Base-by-base conservation (phyloP, 2,888 invertebrate genomes). In the Phalera bucephala region DNA sequence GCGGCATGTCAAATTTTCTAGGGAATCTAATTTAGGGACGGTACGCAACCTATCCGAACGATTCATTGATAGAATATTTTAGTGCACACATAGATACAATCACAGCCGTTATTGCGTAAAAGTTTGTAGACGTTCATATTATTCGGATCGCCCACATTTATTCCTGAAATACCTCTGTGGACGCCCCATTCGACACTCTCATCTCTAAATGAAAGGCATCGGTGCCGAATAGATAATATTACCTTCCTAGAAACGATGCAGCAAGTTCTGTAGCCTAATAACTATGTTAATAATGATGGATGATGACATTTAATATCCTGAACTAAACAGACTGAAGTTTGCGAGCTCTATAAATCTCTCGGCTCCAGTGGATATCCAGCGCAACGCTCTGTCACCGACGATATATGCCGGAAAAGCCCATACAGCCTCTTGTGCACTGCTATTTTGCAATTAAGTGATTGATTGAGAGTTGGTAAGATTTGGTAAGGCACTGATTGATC, bases 291-390 rank as follows among this genome's bases (percentile, higher is more conserved):
- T 38, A 46, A 36, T 52, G 46, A 52, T 54, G 42, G 47, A 56
- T 48, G 41, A 43, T 39, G 51, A 50, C 49, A 43, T 56, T 44
- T 58, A 57, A 62, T 59, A 53, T 52, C 50, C 36, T 56, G 40
- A 35, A 31, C 29, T 12, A 33, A 29, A 28, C 27, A 40, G 46
- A 44, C 33, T 38, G 19, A 31, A 34, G n/a, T n/a, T n/a, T n/a
- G n/a, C n/a, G 30, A 39, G 29, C 22, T 31, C 45, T 43, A 62
- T 66, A 69, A 68, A 68, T 68, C 56, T 45, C 43, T 8, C 14
- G 30, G 8, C 52, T 33, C 40, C 26, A 25, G 47, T 47, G 52
- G 47, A 50, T 55, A 50, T 39, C 29, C 31, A 30, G 22, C 33
- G 34, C 32, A 27, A 33, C 33, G 27, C 21, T 19, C 10, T 32